phyloP scores from a whole-genome alignment of 2,888 invertebrate genomes.

The Oscheius sp. region DNA sequence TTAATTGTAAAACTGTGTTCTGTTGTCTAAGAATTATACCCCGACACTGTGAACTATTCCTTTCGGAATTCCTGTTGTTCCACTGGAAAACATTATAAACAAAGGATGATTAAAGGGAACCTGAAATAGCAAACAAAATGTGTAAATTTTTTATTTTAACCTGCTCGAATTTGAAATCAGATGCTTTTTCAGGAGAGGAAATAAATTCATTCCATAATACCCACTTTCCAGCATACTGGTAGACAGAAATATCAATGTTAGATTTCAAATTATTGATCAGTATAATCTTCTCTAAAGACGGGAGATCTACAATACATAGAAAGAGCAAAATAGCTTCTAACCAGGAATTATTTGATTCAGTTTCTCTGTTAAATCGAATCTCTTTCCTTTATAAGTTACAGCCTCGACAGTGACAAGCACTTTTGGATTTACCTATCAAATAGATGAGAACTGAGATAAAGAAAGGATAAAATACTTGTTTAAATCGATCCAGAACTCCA shows the following conservation, averaged over 20 bases:
- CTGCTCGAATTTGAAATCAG: conserved; percentile 37
- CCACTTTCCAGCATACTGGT: conserved; percentile 39
- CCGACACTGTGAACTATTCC: conserved; percentile 76
- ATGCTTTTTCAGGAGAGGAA: background rate
- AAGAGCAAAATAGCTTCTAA: conserved; percentile 16
- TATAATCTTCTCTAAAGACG: conserved; percentile 57
- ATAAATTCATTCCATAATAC: conserved; percentile 41
- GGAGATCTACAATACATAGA: conserved; percentile 41
- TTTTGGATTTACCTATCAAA: conserved; percentile 74
- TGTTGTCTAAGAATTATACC: conserved; percentile 69
- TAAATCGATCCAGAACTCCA: conserved; percentile 67
- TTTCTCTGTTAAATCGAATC: conserved; percentile 74
- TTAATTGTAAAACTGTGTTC: conserved; percentile 56
- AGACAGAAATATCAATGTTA: conserved; percentile 37
- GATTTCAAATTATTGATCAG: conserved; percentile 47
- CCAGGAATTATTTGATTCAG: conserved; percentile 72
- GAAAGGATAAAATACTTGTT: conserved; percentile 41
- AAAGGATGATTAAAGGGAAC: conserved; percentile 76
- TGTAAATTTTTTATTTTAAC: background rate
- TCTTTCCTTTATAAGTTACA: conserved; percentile 75
- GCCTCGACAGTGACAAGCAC: conserved; percentile 75
- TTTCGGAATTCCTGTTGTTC: conserved; percentile 77
- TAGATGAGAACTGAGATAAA: background rate
- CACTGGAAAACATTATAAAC: conserved; percentile 76
- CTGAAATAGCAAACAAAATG: conserved; percentile 48